Evolutionary conservation across 2,113 vertebrate species (phyloP).

Genomic region (Thermophis baileyi): DNA sequence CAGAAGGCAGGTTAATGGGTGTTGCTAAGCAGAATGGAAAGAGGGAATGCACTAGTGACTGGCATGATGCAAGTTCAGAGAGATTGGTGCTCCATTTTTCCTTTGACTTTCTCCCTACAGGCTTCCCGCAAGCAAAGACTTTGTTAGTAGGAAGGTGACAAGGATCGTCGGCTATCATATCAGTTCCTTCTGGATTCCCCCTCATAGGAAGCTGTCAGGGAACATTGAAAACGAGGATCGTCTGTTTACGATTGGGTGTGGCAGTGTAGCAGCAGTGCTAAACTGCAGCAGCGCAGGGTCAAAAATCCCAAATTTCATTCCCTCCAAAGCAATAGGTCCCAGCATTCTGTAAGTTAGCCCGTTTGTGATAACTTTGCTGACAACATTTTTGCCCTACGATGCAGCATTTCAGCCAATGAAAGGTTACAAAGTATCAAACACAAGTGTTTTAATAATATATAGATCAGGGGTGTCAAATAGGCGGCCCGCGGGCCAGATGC

Average conservation of each 20-base stretch:
- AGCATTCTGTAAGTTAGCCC: neutral
- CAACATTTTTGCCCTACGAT: neutral
- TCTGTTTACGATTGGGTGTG: neutral
- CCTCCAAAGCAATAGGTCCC: neutral
- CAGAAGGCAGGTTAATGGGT: neutral
- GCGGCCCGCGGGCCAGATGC: no score
- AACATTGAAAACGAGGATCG: neutral
- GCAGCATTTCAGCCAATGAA: neutral
- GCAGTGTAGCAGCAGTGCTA: neutral
- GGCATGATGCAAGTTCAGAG: neutral
- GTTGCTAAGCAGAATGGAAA: neutral
- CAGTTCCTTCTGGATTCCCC: neutral
- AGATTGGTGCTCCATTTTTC: neutral
- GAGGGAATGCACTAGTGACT: neutral
- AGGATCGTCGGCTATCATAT: neutral
- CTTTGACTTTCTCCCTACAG: neutral
- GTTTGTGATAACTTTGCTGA: neutral
- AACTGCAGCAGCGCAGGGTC: neutral
- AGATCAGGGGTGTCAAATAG: no score
- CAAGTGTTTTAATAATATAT: neutral
- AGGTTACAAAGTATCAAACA: neutral
- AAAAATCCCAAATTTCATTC: neutral
- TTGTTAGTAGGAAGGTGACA: neutral
- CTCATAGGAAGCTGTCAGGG: neutral
- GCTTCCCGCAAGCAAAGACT: neutral